Conservation (phyloP, 37 sponge, comb jelly and placozoan species). For the Lycopodina hypogea region DNA sequence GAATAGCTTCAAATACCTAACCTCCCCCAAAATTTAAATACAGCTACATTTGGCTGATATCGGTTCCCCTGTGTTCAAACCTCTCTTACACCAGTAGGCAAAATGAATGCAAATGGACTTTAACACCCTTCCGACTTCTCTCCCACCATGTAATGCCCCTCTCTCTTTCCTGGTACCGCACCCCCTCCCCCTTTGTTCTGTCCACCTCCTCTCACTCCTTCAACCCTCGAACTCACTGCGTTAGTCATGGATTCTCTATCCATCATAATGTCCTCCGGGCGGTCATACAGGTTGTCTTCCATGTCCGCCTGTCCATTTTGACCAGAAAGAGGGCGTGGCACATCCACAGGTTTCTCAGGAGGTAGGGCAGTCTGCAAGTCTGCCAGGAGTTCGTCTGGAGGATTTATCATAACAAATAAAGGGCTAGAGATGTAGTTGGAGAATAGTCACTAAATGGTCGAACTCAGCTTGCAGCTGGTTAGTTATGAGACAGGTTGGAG, state of each 20-base stretch:
- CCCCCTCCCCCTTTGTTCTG: background rate
- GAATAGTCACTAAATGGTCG: background rate
- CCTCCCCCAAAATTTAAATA: too few species aligned
- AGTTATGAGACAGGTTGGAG: too few species aligned
- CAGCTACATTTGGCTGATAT: too few species aligned
- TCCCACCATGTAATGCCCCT: too few species aligned
- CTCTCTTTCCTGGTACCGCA: background rate
- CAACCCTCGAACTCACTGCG: slow-evolving; percentile 1
- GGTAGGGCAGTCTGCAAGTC: slow-evolving; percentile 57
- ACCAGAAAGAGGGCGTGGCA: background rate
- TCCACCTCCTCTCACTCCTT: background rate
- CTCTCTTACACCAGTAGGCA: too few species aligned
- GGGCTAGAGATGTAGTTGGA: background rate
- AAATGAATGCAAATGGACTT: too few species aligned
- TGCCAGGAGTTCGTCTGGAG: slow-evolving; percentile 70
- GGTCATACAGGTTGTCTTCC: slow-evolving; percentile 3
- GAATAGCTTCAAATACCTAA: too few species aligned
- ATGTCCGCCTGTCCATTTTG: background rate
- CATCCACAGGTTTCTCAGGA: slow-evolving; percentile 2
- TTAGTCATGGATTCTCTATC: background rate
- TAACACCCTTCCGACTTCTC: too few species aligned
- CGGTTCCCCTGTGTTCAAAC: too few species aligned
- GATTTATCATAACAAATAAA: slow-evolving; percentile 45
- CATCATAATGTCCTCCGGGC: background rate
- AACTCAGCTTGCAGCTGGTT: too few species aligned